A percentile compares a stretch with the other conserved stretches of the same genome.
Conservation (phyloP, 1,140 invertebrate species). For the Elysia chlorotica region DNA sequence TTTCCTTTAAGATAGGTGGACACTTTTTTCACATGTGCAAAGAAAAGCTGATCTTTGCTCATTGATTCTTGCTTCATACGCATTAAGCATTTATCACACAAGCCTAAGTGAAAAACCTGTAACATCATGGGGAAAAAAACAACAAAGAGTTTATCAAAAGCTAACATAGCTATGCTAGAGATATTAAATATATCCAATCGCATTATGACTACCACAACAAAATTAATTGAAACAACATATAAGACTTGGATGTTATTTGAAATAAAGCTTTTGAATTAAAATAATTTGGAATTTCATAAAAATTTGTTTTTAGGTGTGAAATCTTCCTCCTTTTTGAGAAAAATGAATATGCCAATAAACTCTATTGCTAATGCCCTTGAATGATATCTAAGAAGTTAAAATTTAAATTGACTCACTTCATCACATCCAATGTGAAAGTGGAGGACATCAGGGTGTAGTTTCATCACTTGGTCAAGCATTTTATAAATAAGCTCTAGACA, state of each 20-base stretch:
- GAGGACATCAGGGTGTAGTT: conserved; percentile 61
- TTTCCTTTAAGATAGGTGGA: conserved; percentile 61
- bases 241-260: not conserved
- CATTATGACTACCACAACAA: not conserved
- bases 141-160: not conserved
- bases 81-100: conserved; percentile 45
- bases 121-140: not conserved
- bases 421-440: conserved; percentile 71
- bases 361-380: too few species aligned
- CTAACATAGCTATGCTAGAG: not conserved
- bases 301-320: not conserved
- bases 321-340: not conserved
- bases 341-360: too few species aligned
- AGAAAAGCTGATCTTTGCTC: conserved; percentile 64
- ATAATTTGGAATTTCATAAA: not conserved
- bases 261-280: not conserved
- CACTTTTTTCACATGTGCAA: conserved; percentile 63
- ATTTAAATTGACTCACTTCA: conserved; percentile 61
- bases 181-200: not conserved
- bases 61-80: conserved; percentile 58
- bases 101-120: conserved; percentile 47
- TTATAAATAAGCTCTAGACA: conserved; percentile 74
- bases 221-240: not conserved
- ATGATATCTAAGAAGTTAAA: too few species aligned
- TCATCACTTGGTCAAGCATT: conserved; percentile 82